phyloP scores from a whole-genome alignment of 2,113 vertebrate genomes.

The Misgurnus mizolepis region DNA sequence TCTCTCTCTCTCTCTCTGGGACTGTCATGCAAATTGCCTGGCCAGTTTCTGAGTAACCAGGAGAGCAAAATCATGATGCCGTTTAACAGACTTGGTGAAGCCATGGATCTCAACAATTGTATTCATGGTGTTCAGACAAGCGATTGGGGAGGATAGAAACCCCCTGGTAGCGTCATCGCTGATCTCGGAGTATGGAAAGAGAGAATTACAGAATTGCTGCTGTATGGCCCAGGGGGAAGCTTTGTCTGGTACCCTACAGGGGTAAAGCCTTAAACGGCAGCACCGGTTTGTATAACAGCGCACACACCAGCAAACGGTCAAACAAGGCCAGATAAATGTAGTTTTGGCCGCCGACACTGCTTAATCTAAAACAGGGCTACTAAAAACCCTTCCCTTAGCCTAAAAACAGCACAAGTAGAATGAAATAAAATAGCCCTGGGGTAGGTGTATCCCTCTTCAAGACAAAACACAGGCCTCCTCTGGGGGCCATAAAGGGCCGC shows the following conservation, averaged over 20 bases:
- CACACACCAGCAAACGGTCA: constrained; percentile 10
- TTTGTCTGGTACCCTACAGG: constrained; percentile 44
- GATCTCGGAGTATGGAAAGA: not conserved
- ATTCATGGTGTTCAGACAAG: constrained; percentile 27
- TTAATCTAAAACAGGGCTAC: constrained; percentile 31
- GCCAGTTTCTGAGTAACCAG: constrained; percentile 31
- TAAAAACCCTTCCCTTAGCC: constrained; percentile 14
- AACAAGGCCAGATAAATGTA: not conserved
- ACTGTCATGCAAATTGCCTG: constrained; percentile 61
- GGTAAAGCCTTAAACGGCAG: constrained; percentile 38
- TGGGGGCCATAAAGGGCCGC: constrained; percentile 13
- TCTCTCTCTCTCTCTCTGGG: not conserved
- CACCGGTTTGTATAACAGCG: constrained; percentile 1
- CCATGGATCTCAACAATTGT: constrained; percentile 44
- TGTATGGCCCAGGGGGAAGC: constrained; percentile 38
- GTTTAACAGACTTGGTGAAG: constrained; percentile 48
- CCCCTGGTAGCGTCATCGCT: constrained; percentile 11
- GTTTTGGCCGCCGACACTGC: not conserved
- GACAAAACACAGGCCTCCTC: constrained; percentile 13
- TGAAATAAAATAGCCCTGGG: not conserved
- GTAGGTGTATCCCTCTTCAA: not conserved
- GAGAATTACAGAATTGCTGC: constrained; percentile 6
- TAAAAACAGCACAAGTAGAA: not conserved
- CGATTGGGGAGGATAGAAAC: not conserved
- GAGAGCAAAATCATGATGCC: constrained; percentile 58